Evolutionary conservation across 2,797 vertebrate species (phyloP), one percentile per base, ranked within the genome.

Genomic region (Nyctibius grandis): DNA sequence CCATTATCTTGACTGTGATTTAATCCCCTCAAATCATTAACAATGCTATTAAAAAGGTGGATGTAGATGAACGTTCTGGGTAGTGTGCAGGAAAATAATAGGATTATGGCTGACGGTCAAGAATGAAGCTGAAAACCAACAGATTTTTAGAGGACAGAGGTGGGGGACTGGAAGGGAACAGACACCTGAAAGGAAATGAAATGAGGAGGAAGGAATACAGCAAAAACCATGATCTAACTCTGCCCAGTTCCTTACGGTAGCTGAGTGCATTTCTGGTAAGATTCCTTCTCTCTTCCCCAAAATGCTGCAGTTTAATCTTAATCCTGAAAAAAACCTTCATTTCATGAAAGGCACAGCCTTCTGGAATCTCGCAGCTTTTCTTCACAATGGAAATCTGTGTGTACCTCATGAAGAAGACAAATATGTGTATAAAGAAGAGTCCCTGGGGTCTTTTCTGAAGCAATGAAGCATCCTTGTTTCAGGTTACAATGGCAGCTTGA

Each of bases 1-100:
- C 96, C 96, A 97, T 98, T 98, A 97, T 96, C 96, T 96, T 96
- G 95, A 94, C 95, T 95, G 84, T 98, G 97, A 98, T 98, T 98
- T 98, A 97, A 92, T 98, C 91, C 88, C 51, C 88, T 97, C 88
- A 97, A 97, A 97, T 98, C 95, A 97, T 98, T 98, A 98, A 96
- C 95, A 96, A 77, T 93, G 95, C 94, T 97, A 96, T 97, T 98
- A 97, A 97, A 98, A 97, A 98, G 82, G 95, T 85, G 60, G 88
- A 95, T 93, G 85, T 94, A 94, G 91, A 96, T 97, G 94, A 97
- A 96, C 4, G 40, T 97, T 96, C 96, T 95, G 88, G 57, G 92
- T 83, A 96, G 68, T 85, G 93, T 95, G 95, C 87, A 95, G 91
- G 84, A 93, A 92, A 96, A 83, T 93, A 97, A 94, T 80, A 92